Conservation (phyloP, 2,888 invertebrate genomes). For the Drosophila tripunctata region DNA sequence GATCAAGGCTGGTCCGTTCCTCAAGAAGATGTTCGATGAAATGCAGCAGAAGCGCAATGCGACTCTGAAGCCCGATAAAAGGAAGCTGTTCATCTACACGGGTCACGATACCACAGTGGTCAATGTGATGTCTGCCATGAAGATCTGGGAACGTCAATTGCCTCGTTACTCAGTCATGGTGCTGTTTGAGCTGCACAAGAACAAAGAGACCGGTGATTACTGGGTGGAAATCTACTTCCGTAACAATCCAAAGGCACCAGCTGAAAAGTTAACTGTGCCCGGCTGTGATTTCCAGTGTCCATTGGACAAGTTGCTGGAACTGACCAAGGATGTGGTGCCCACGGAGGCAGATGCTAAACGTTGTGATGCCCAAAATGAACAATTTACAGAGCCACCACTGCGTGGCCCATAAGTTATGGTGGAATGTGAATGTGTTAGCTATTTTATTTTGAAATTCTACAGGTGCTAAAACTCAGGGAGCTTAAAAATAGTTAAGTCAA, state of each 20-base stretch:
- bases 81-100: constrained; percentile 88
- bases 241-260: constrained; percentile 86
- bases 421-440: background rate
- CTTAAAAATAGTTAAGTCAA: constrained; percentile 29
- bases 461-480: constrained; percentile 49
- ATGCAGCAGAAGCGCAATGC: constrained; percentile 86
- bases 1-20: constrained; percentile 87
- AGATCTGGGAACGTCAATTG: constrained; percentile 87
- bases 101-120: constrained; percentile 91
- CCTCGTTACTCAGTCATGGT: constrained; percentile 88
- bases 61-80: constrained; percentile 83
- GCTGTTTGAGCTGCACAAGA: constrained; percentile 87
- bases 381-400: constrained; percentile 85
- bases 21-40: constrained; percentile 87
- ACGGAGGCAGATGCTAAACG: constrained; percentile 85
- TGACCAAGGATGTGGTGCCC: constrained; percentile 86
- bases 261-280: constrained; percentile 86
- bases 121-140: constrained; percentile 87
- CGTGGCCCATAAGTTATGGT: constrained; percentile 77
- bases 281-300: constrained; percentile 88
- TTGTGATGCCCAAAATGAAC: constrained; percentile 86
- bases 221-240: constrained; percentile 83
- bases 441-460: constrained; percentile 10
- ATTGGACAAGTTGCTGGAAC: constrained; percentile 85
- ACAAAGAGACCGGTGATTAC: constrained; percentile 84